A percentile compares a stretch with the other conserved stretches of the same genome.
Conservation (phyloP, 2,797 vertebrate genomes). For the Ambastaia sidthimunki region DNA sequence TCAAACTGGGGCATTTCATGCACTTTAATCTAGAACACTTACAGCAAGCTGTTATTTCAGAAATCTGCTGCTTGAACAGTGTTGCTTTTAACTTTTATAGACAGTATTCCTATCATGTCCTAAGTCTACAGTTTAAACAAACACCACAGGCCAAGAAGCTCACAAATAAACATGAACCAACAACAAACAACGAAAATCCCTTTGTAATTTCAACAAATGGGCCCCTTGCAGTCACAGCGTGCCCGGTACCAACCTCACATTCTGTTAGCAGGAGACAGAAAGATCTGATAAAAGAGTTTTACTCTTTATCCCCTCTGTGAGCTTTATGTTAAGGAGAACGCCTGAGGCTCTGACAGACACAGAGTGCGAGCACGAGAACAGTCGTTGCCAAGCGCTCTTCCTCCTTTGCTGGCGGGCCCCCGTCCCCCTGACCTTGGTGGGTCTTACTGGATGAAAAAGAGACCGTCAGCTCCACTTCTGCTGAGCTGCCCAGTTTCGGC, state of each 20-base stretch:
- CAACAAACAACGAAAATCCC: constrained; percentile 68
- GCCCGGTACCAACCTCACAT: constrained; percentile 50
- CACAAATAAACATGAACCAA: background rate
- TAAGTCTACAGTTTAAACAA: background rate
- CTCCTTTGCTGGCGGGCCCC: constrained; percentile 45
- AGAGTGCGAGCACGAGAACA: constrained; percentile 61
- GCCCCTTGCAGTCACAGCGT: constrained; percentile 67
- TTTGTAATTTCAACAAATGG: constrained; percentile 73
- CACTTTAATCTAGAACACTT: background rate
- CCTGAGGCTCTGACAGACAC: constrained; percentile 53
- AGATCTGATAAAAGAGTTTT: constrained; percentile 55
- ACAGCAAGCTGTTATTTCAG: background rate
- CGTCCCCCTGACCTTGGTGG: constrained; percentile 53
- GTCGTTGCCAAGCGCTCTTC: constrained; percentile 50
- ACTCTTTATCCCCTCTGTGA: constrained; percentile 57
- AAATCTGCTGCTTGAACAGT: background rate
- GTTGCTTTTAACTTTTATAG: background rate
- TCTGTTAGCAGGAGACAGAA: constrained; percentile 59
- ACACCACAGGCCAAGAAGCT: background rate
- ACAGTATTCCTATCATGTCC: background rate
- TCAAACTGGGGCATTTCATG: background rate
- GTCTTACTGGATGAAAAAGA: constrained; percentile 46
- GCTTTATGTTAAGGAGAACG: constrained; percentile 59
- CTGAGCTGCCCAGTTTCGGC: constrained; percentile 66
- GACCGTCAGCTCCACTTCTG: constrained; percentile 55